phyloP scores from a whole-genome alignment of 2,113 vertebrate species.

The Nothoprocta pentlandii region DNA sequence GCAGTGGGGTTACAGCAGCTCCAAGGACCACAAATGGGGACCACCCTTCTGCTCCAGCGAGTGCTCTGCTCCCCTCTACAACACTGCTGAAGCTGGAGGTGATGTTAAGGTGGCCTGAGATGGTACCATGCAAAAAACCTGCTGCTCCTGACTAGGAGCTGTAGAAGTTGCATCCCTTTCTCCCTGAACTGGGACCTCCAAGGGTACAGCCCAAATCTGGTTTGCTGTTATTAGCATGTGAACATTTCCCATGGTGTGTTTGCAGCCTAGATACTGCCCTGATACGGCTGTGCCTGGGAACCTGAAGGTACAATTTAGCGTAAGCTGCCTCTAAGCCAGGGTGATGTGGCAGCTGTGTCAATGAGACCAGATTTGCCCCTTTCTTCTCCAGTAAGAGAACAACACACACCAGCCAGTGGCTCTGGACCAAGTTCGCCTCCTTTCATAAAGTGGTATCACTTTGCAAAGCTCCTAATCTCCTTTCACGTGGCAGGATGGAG shows the following conservation, averaged over 20 bases:
- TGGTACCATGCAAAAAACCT: neutral
- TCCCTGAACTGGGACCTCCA: constrained; percentile 14
- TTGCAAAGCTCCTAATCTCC: neutral
- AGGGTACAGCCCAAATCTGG: constrained; percentile 42
- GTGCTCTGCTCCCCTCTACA: neutral
- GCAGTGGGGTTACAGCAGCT: neutral
- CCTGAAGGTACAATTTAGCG: neutral
- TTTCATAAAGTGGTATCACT: neutral
- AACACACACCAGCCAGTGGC: neutral
- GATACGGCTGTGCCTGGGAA: neutral
- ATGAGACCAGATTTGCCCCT: neutral
- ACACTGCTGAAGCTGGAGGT: neutral
- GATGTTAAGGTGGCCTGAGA: neutral
- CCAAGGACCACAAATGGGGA: fast-evolving
- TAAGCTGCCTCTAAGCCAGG: neutral
- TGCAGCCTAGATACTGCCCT: constrained; percentile 59
- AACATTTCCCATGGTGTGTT: constrained; percentile 42
- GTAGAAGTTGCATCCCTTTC: neutral
- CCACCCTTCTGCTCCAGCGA: neutral
- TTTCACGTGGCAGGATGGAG: neutral
- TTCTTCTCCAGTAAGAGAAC: neutral
- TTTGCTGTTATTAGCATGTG: constrained; percentile 42
- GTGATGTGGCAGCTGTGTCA: constrained; percentile 7
- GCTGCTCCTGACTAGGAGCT: neutral
- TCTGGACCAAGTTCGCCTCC: neutral